Evolutionary conservation across 2,113 vertebrate species (phyloP).

Genomic region (Excalfactoria chinensis): DNA sequence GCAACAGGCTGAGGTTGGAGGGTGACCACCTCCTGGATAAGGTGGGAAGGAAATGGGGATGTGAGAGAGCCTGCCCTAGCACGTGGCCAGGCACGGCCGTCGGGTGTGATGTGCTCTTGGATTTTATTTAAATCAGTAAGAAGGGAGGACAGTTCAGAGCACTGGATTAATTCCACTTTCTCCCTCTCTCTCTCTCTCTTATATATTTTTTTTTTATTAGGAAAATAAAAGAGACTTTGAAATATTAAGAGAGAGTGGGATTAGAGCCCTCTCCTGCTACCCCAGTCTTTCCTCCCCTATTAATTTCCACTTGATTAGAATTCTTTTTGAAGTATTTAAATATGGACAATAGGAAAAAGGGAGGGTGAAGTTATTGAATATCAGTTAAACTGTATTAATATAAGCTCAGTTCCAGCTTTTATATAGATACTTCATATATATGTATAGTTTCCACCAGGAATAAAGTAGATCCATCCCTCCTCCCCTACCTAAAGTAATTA

Average conservation of each 20-base stretch:
- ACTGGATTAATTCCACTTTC: constrained; percentile 96
- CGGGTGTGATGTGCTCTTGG: constrained; percentile 88
- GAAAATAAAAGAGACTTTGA: constrained; percentile 99
- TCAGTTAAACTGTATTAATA: constrained; percentile 98
- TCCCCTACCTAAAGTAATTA: constrained; percentile 85
- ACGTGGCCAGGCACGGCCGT: constrained; percentile 84
- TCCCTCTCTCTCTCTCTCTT: constrained; percentile 76
- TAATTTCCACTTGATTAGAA: constrained; percentile 99
- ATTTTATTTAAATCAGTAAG: constrained; percentile 95
- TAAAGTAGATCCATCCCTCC: constrained; percentile 79
- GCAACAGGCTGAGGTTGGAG: neutral
- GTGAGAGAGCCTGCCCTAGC: constrained; percentile 83
- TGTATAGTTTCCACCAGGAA: constrained; percentile 84
- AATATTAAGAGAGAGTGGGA: constrained; percentile 99
- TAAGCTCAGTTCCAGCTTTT: constrained; percentile 88
- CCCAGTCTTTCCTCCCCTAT: constrained; percentile 94
- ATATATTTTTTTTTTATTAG: constrained; percentile 90
- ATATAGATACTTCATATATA: constrained; percentile 85
- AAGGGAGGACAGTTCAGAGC: constrained; percentile 97
- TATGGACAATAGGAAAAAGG: constrained; percentile 97
- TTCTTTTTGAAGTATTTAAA: constrained; percentile 99
- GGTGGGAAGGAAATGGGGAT: constrained; percentile 58
- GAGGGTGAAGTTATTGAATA: constrained; percentile 99
- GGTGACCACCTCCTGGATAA: neutral
- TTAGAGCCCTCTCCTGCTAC: constrained; percentile 97